phyloP scores from a whole-genome alignment of 1,140 invertebrate genomes.

The Popillia japonica region DNA sequence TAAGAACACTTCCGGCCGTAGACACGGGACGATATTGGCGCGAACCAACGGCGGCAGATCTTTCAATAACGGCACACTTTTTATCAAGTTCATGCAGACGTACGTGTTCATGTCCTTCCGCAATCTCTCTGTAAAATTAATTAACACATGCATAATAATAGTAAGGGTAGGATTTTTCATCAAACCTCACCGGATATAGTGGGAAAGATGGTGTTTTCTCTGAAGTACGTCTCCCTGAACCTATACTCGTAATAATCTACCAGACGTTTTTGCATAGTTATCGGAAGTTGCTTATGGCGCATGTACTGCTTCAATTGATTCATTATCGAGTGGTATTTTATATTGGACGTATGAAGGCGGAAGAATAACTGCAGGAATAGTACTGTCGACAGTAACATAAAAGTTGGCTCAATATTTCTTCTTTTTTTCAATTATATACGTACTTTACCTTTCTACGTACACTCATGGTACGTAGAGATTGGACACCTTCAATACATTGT shows the following conservation, averaged over 20 bases:
- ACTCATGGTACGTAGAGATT: too few relatives aligned
- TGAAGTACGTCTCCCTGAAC: constrained; percentile 60
- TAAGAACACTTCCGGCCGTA: constrained; percentile 51
- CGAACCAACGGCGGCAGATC: constrained; percentile 47
- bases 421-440: too few relatives aligned
- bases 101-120: constrained; percentile 46
- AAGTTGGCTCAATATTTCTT: too few relatives aligned
- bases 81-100: constrained; percentile 47
- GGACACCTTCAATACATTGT: too few relatives aligned
- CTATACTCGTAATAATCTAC: constrained; percentile 59
- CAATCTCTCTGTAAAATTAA: background rate
- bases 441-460: too few relatives aligned
- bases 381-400: background rate
- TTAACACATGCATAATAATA: too few relatives aligned
- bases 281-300: constrained; percentile 56
- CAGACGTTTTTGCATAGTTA: constrained; percentile 53
- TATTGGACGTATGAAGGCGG: constrained; percentile 5
- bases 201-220: constrained; percentile 59
- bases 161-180: background rate
- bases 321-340: constrained; percentile 55
- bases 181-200: constrained; percentile 58
- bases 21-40: constrained; percentile 45
- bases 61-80: constrained; percentile 50
- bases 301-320: constrained; percentile 57
- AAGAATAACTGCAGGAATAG: constrained; percentile 31